Evolutionary conservation across 2,797 vertebrate species (phyloP).

Genomic region (Iguana delicatissima): DNA sequence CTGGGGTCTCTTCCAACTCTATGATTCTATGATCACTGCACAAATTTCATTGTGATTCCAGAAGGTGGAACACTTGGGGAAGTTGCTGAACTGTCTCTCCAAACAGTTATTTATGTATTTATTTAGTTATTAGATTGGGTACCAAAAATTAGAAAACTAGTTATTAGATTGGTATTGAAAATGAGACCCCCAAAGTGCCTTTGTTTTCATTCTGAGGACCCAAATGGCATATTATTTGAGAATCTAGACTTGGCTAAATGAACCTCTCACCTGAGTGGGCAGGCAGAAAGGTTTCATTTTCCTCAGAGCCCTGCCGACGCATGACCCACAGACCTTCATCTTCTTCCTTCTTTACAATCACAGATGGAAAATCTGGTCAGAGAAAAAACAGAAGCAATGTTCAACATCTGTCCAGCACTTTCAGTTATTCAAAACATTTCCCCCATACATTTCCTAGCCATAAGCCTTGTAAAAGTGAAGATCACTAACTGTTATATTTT

Average conservation of each 20-base stretch:
- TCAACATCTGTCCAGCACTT: background rate
- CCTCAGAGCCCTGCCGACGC: background rate
- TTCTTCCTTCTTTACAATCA: slow-evolving; percentile 26
- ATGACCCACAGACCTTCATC: background rate
- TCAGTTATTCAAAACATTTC: too few relatives aligned
- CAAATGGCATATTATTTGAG: background rate
- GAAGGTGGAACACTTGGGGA: background rate
- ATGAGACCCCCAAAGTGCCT: background rate
- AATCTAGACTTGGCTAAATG: background rate
- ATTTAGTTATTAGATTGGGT: background rate
- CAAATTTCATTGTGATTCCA: background rate
- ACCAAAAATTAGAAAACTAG: background rate
- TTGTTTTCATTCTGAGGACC: background rate
- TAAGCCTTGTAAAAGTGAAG: background rate
- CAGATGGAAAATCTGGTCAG: background rate
- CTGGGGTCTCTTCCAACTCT: too few relatives aligned
- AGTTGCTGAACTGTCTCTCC: background rate
- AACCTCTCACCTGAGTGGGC: background rate
- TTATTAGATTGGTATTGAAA: background rate
- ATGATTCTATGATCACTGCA: background rate
- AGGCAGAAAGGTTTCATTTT: background rate
- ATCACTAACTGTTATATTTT: too few relatives aligned
- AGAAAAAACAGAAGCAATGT: background rate
- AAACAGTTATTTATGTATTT: too few relatives aligned
- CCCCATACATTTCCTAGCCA: too few relatives aligned